Evolutionary conservation across 2,113 vertebrate species (phyloP), one percentile per base, ranked within the genome.

Genomic region (Oncorhynchus kisutch): DNA sequence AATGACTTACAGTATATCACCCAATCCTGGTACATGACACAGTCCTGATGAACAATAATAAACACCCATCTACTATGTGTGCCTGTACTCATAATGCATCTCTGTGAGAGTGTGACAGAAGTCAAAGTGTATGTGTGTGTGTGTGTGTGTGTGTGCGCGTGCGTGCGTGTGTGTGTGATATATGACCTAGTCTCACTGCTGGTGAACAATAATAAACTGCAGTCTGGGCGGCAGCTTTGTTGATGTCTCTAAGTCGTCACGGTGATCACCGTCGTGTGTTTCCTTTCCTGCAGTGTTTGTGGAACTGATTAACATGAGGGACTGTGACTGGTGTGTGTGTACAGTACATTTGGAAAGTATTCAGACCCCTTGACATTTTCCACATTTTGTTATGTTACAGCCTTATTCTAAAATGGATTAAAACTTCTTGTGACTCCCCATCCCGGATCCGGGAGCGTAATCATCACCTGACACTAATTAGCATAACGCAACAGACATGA

Each of bases 221-320:
- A 54, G 24, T 13, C 7, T 24, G 64, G 64, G 12, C 25, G 22
- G 64, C 62, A 60, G 16, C 59, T 83, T 75, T 18, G 11, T 48
- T 70, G 49, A 18, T 45, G 51, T 54, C 16, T 12, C 25, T 20
- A 13, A 48, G 22, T 31, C 18, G 18, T 72, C 68, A 84, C 78
- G 59, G 73, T 76, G 81, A 84, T 85, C 78, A 81, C 59, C 1
- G 5, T 8, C 20, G 16, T 62, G 4, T 62, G 57, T 76, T 74
- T 76, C 24, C 57, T 57, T 16, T 74, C 77, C 71, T 5, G 67
- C 0, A 18, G 51, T 76, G 59, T 62, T 62, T 22, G n/a, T 24
- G 8, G 59, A 62, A 62, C 59, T 62, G 59, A 62, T 62, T 62
- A 62, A 62, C 5, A 22, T 7, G 59, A 22, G 13, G 2, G 18